These are phyloP conservation scores for Choristoneura fumiferana DNA, from an alignment of 1,140 invertebrate genomes.

Conservation along the genomic window DNA sequence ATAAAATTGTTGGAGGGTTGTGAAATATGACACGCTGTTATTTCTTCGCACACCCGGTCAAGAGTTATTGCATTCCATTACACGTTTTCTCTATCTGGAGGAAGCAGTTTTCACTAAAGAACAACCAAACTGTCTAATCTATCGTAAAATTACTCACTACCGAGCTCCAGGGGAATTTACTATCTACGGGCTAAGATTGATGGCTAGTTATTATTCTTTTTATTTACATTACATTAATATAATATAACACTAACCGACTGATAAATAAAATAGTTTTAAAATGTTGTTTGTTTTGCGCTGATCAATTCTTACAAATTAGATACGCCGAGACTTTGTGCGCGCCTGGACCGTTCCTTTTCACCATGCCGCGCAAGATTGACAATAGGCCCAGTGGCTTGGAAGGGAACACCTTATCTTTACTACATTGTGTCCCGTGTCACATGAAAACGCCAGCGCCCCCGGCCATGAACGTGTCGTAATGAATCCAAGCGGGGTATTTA, in stretches of 20 bases:
- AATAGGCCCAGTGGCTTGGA: conserved; percentile 70
- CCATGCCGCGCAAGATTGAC: conserved; percentile 65
- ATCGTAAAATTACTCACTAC: conserved; percentile 15
- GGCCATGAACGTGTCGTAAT: conserved; percentile 67
- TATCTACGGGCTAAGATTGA: conserved; percentile 3
- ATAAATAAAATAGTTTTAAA: background rate
- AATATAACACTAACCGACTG: background rate
- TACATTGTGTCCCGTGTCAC: conserved; percentile 74
- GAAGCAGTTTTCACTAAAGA: conserved; percentile 75
- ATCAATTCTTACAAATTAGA: background rate
- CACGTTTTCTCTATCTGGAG: conserved; percentile 77
- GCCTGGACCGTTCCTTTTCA: conserved; percentile 48
- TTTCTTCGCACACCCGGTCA: conserved; percentile 78
- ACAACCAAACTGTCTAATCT: conserved; percentile 75
- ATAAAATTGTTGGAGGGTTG: conserved; percentile 78
- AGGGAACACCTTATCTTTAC: conserved; percentile 73
- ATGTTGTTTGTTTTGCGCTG: background rate
- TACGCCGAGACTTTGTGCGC: conserved; percentile 19
- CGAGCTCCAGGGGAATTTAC: background rate
- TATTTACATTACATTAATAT: background rate
- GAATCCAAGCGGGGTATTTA: conserved; percentile 58
- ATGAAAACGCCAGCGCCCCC: conserved; percentile 59
- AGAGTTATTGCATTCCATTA: conserved; percentile 79
- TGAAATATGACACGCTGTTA: conserved; percentile 78
- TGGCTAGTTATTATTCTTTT: background rate